Evolutionary conservation across 2,113 vertebrate genomes (phyloP).

Genomic region (Hoplias malabaricus): DNA sequence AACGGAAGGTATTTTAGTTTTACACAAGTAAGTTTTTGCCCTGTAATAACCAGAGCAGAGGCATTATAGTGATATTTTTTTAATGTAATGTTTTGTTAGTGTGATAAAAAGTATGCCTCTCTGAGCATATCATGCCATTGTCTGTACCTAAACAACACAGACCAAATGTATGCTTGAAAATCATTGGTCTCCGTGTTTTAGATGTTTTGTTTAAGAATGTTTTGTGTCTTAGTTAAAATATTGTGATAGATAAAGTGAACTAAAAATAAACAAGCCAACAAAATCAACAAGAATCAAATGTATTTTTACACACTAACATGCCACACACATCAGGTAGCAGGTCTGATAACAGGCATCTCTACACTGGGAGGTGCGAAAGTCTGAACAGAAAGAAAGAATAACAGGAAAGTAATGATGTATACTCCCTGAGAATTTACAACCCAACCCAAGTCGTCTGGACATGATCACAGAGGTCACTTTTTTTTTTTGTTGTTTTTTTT

Average conservation of each 20-base stretch:
- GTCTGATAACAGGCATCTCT: background rate
- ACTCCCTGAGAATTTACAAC: conserved; percentile 17
- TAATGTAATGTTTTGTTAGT: no score
- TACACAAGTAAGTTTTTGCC: background rate
- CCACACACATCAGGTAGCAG: background rate
- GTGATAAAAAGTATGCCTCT: no score
- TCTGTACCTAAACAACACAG: no score
- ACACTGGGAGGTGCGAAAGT: background rate
- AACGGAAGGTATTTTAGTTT: background rate
- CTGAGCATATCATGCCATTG: no score
- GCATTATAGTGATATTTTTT: no score
- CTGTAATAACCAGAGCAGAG: background rate
- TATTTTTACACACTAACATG: background rate
- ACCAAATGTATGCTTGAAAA: no score
- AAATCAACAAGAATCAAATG: no score
- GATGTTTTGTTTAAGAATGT: no score
- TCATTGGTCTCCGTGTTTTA: no score
- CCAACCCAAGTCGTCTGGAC: background rate
- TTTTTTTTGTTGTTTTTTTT: background rate
- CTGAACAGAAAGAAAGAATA: conserved; percentile 8
- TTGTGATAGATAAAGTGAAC: no score
- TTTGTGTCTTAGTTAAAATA: no score
- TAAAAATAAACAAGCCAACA: no score
- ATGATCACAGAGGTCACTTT: background rate
- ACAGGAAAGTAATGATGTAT: conserved; percentile 36